Percentiles rank a stretch among this genome's conserved stretches.
Evolutionary conservation across 2,113 vertebrate genomes (phyloP).

Genomic region (Takifugu flavidus): DNA sequence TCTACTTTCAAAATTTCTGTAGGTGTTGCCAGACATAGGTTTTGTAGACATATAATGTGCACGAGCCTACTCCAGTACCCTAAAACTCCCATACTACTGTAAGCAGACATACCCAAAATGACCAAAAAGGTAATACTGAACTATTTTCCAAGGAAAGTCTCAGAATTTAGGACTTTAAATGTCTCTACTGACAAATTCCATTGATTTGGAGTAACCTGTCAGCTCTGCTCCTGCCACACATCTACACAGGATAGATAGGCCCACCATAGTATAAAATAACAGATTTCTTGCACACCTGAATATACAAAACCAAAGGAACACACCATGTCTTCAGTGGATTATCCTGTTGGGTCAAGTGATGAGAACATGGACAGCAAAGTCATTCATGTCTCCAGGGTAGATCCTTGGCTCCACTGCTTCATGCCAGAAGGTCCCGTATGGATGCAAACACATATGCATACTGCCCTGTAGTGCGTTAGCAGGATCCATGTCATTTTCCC

Average conservation of each 20-base stretch:
- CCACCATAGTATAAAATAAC: conserved; percentile 24
- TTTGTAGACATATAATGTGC: too few species aligned
- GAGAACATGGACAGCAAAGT: conserved; percentile 61
- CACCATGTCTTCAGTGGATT: conserved; percentile 59
- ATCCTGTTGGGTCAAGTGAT: conserved; percentile 56
- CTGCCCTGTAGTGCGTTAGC: conserved; percentile 47
- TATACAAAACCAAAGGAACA: conserved; percentile 60
- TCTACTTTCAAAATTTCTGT: too few species aligned
- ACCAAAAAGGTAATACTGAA: too few species aligned
- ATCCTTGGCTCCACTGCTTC: conserved; percentile 59
- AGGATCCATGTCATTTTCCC: conserved; percentile 61
- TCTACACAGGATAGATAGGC: conserved; percentile 21
- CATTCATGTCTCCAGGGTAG: conserved; percentile 59
- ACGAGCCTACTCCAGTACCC: too few species aligned
- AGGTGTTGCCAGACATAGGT: too few species aligned
- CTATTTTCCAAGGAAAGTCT: too few species aligned
- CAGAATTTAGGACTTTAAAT: background rate
- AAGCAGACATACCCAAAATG: too few species aligned
- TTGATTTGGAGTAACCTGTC: conserved; percentile 31
- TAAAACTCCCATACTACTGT: too few species aligned
- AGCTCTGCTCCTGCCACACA: conserved; percentile 6
- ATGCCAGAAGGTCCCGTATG: conserved; percentile 56
- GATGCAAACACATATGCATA: conserved; percentile 61
- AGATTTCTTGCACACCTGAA: conserved; percentile 36
- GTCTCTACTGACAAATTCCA: conserved; percentile 4